phyloP scores from a whole-genome alignment of 1,140 invertebrate genomes.

The Dendroctonus valens region DNA sequence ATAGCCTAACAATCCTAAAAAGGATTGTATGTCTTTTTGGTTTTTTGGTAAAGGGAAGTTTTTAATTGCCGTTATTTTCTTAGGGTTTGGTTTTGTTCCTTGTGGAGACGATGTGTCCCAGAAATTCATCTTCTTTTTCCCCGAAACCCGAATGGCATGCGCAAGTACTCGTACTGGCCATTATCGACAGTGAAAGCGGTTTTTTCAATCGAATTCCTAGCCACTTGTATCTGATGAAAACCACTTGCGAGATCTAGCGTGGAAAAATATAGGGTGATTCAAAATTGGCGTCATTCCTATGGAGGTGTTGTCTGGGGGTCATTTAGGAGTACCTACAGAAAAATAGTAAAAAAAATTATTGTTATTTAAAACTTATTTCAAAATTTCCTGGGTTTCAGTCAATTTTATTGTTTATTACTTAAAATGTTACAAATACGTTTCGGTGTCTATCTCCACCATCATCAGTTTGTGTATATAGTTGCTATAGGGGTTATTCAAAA shows the following conservation, averaged over 20 bases:
- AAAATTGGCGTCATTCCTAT: no score
- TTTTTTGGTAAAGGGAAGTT: slow-evolving; percentile 40
- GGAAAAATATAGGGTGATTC: slow-evolving; percentile 50
- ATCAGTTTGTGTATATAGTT: no score
- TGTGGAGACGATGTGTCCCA: slow-evolving; percentile 37
- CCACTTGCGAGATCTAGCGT: slow-evolving; percentile 51
- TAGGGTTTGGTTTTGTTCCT: slow-evolving; percentile 39
- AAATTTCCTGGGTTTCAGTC: no score
- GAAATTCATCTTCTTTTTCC: slow-evolving; percentile 35
- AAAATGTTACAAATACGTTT: no score
- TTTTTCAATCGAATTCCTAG: slow-evolving; percentile 44
- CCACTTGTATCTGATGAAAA: slow-evolving; percentile 52
- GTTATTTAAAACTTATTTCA: no score
- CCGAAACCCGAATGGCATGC: slow-evolving; percentile 45
- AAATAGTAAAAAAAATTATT: no score
- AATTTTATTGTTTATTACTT: no score
- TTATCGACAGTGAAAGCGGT: slow-evolving; percentile 49
- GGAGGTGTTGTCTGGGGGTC: no score
- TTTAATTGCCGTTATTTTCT: slow-evolving; percentile 36
- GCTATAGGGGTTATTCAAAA: no score
- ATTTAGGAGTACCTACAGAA: no score
- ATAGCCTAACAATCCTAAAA: slow-evolving; percentile 34
- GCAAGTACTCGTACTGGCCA: slow-evolving; percentile 45
- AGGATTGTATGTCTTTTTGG: slow-evolving; percentile 39
- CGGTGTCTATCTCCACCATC: no score